These are phyloP conservation scores for Ara ararauna DNA, from an alignment of 2,797 vertebrate species.

Conservation along the genomic window DNA sequence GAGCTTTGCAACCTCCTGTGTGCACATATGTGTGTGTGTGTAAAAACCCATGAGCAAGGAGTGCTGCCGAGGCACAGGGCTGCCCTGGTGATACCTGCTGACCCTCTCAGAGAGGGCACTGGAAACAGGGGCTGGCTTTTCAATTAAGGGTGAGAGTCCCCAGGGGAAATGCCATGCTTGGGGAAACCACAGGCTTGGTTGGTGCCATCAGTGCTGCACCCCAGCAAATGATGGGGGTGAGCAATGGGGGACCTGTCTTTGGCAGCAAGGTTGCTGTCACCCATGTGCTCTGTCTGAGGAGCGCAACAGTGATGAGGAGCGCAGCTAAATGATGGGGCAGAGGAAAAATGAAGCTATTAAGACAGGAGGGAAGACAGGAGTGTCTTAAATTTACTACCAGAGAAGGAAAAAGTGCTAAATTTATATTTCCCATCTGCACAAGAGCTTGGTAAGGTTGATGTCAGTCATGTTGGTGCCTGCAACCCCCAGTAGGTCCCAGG, in stretches of 20 bases:
- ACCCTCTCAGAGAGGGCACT: background rate
- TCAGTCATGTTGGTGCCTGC: background rate
- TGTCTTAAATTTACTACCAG: background rate
- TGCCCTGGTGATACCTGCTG: accelerated
- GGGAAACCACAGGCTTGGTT: background rate
- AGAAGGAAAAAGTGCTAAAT: background rate
- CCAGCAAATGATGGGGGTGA: background rate
- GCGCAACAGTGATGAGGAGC: background rate
- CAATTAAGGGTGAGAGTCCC: accelerated
- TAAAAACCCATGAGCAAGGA: background rate
- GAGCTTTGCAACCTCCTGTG: background rate
- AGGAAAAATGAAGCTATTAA: background rate
- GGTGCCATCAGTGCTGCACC: accelerated
- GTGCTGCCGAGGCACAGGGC: accelerated
- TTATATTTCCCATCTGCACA: background rate
- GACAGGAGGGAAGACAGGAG: background rate
- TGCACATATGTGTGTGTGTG: accelerated
- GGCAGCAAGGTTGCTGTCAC: background rate
- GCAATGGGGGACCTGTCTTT: background rate
- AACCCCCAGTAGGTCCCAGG: accelerated
- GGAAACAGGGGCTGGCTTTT: background rate
- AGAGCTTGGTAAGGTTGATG: background rate
- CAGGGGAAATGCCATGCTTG: background rate
- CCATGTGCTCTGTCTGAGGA: background rate
- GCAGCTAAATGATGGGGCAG: background rate